A percentile compares a stretch with the other conserved stretches of the same genome.
Evolutionary conservation across 37 sponge, comb jelly and placozoan species (phyloP).

Genomic region (Amphimedon queenslandica): DNA sequence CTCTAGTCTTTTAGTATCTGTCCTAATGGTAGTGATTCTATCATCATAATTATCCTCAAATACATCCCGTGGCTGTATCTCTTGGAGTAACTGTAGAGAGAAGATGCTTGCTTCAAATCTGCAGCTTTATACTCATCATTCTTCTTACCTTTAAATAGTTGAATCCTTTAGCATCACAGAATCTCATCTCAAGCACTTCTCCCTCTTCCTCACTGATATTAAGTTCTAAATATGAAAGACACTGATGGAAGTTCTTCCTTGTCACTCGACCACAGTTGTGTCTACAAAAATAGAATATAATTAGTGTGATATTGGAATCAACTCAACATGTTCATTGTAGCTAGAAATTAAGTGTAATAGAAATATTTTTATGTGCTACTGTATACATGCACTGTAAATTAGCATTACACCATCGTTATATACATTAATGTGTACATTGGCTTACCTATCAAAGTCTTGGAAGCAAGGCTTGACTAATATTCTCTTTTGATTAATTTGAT

Average conservation of each 20-base stretch:
- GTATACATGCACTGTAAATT: too few relatives aligned
- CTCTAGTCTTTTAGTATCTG: background rate
- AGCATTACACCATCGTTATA: too few relatives aligned
- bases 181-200: conserved; percentile 32
- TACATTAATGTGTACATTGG: too few relatives aligned
- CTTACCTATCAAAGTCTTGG: conserved; percentile 89
- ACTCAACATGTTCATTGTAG: too few relatives aligned
- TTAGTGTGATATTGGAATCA: too few relatives aligned
- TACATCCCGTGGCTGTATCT: conserved; percentile 50
- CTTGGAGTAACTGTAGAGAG: conserved; percentile 42
- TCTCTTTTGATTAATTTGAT: conserved; percentile 66
- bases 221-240: conserved; percentile 60
- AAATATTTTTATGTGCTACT: too few relatives aligned
- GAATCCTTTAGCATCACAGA: conserved; percentile 68
- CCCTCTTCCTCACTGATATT: conserved; percentile 24
- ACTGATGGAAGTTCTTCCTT: conserved; percentile 61
- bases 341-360: too few relatives aligned
- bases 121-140: too few relatives aligned
- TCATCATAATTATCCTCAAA: conserved; percentile 3
- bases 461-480: conserved; percentile 81
- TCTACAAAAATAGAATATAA: conserved; percentile 8
- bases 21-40: background rate
- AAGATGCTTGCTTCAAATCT: background rate
- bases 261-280: conserved; percentile 39
- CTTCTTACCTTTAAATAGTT: conserved; percentile 54